Percentiles rank a stretch among this genome's conserved stretches.
phyloP scores from a whole-genome alignment of 2,797 vertebrate species.

The Discoglossus pictus region DNA sequence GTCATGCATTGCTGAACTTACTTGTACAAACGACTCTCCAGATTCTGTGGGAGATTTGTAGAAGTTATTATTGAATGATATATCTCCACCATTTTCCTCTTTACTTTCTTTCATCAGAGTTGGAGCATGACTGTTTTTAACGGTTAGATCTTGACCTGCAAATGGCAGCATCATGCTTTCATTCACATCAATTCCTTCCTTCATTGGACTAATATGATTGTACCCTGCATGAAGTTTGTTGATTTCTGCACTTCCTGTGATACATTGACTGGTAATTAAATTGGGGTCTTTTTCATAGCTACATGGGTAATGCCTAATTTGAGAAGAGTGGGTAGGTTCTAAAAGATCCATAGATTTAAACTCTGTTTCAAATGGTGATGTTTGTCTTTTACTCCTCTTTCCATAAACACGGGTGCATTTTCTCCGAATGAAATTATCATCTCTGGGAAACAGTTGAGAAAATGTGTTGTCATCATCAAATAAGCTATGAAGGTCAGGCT shows the following conservation, averaged over 20 bases:
- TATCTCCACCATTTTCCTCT: constrained; percentile 55
- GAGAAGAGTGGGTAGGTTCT: constrained; percentile 61
- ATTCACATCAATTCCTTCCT: constrained; percentile 55
- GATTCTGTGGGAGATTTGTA: constrained; percentile 63
- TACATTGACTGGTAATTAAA: constrained; percentile 80
- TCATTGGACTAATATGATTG: constrained; percentile 21
- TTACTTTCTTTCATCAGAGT: constrained; percentile 68
- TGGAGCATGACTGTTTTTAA: constrained; percentile 61
- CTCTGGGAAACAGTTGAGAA: constrained; percentile 87
- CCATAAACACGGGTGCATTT: constrained; percentile 88
- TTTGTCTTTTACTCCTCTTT: constrained; percentile 82
- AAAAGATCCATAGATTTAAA: constrained; percentile 44
- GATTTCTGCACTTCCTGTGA: constrained; percentile 58
- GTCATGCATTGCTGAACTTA: constrained; percentile 54
- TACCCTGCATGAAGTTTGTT: constrained; percentile 50
- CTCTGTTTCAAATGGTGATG: constrained; percentile 55
- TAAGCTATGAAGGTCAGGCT: constrained; percentile 70
- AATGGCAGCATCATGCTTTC: constrained; percentile 60
- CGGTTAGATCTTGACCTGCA: constrained; percentile 64
- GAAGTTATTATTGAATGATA: constrained; percentile 57
- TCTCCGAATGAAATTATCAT: constrained; percentile 78
- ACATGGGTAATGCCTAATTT: constrained; percentile 73
- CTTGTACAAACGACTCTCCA: constrained; percentile 55
- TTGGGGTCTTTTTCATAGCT: constrained; percentile 82
- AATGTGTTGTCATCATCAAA: constrained; percentile 86